Evolutionary conservation across 2,797 vertebrate genomes (phyloP).

Genomic region (Neostethus bicornis): DNA sequence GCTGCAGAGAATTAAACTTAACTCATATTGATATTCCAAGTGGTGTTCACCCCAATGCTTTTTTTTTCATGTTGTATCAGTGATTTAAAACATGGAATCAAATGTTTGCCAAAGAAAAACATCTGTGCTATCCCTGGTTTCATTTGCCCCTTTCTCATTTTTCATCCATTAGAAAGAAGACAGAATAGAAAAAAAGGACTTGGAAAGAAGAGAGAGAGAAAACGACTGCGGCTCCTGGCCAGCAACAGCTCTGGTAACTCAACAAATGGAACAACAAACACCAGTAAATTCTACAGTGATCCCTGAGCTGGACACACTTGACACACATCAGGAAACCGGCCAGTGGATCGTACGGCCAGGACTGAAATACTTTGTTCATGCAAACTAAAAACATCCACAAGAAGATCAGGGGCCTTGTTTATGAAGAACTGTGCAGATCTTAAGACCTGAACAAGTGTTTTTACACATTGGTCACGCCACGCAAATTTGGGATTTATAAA

Average conservation of each 20-base stretch:
- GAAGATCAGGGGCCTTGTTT: too few species aligned
- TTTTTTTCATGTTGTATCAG: too few species aligned
- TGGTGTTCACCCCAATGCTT: too few species aligned
- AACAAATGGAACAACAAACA: conserved; percentile 14
- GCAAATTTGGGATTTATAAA: too few species aligned
- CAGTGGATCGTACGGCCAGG: too few species aligned
- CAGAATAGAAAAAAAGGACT: conserved; percentile 41
- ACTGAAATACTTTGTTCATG: too few species aligned
- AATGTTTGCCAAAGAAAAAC: background rate
- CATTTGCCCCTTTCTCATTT: background rate
- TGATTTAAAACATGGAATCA: background rate
- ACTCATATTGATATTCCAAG: too few species aligned
- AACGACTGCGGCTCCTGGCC: conserved; percentile 32
- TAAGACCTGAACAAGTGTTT: too few species aligned
- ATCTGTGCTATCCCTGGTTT: background rate
- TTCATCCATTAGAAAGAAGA: conserved; percentile 50
- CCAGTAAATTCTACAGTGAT: background rate
- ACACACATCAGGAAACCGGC: background rate
- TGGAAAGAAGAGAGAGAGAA: conserved; percentile 48
- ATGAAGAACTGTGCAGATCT: too few species aligned
- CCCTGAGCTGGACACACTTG: background rate
- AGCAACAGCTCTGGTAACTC: conserved; percentile 3
- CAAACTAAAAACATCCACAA: too few species aligned
- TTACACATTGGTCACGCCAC: too few species aligned
- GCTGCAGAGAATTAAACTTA: too few species aligned